Evolutionary conservation across 1,140 invertebrate species (phyloP).

Genomic region (Drosophila setifemur): DNA sequence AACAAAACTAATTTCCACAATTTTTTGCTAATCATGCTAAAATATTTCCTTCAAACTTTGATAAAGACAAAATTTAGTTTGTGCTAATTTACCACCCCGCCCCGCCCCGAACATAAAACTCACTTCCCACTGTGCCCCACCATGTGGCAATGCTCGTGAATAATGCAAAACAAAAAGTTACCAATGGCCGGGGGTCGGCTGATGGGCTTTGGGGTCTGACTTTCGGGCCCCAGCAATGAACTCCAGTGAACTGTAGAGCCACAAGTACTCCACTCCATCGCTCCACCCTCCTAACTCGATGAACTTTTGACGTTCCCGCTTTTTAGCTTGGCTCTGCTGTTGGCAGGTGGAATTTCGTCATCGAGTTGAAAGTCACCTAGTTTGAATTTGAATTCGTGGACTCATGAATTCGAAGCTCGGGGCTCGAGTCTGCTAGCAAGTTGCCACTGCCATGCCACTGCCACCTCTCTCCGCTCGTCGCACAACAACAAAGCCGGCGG

Average conservation of each 20-base stretch:
- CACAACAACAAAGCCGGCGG: conserved; percentile 63
- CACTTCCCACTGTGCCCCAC: background rate
- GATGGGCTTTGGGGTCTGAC: conserved; percentile 19
- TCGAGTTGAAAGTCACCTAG: conserved; percentile 47
- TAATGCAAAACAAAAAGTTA: conserved; percentile 46
- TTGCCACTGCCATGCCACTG: too few relatives aligned
- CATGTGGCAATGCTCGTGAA: conserved; percentile 46
- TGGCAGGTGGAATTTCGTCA: conserved; percentile 38
- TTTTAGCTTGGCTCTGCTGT: conserved; percentile 2
- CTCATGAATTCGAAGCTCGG: background rate
- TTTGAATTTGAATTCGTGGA: conserved; percentile 26
- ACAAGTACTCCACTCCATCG: conserved; percentile 6
- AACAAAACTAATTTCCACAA: too few relatives aligned
- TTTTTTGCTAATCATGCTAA: too few relatives aligned
- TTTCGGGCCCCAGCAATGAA: conserved; percentile 52
- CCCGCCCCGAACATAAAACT: background rate
- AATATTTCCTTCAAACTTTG: background rate
- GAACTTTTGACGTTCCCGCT: conserved; percentile 59
- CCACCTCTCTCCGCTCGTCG: conserved; percentile 7
- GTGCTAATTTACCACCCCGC: background rate
- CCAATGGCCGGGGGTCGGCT: conserved; percentile 46
- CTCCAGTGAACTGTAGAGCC: conserved; percentile 52
- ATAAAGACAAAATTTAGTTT: too few relatives aligned
- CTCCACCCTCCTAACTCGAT: conserved; percentile 15
- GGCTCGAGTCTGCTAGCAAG: conserved; percentile 8